These are phyloP conservation scores for Eleginops maclovinus DNA, from an alignment of 2,113 vertebrate genomes.

Conservation along the genomic window DNA sequence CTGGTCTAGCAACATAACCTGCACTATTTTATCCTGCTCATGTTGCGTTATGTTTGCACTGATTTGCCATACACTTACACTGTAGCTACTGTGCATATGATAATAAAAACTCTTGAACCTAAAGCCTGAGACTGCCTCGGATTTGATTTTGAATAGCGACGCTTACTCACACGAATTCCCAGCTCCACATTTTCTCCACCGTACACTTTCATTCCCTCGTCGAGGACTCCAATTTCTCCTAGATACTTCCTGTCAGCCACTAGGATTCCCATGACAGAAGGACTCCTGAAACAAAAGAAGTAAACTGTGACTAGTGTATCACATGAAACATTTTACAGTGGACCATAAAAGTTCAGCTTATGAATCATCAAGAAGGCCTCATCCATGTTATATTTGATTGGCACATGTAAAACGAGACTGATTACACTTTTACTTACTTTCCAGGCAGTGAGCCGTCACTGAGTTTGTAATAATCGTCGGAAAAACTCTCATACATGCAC, in stretches of 20 bases:
- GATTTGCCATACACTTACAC: no score
- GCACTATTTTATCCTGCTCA: no score
- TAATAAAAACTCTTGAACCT: no score
- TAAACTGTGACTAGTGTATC: neutral
- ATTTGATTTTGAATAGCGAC: neutral
- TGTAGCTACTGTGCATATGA: no score
- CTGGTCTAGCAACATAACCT: no score
- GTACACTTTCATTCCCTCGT: slow-evolving; percentile 94
- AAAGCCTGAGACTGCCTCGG: neutral
- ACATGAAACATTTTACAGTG: neutral
- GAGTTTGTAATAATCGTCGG: slow-evolving; percentile 71
- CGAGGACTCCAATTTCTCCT: slow-evolving; percentile 92
- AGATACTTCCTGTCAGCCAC: slow-evolving; percentile 91
- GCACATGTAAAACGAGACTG: neutral
- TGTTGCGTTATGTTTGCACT: no score
- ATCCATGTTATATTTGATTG: neutral
- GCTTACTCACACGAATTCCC: slow-evolving; percentile 89
- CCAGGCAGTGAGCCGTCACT: slow-evolving; percentile 74
- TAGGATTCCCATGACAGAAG: slow-evolving; percentile 93
- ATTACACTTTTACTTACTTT: slow-evolving; percentile 70
- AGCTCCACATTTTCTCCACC: slow-evolving; percentile 97
- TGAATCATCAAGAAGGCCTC: neutral
- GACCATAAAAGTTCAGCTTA: neutral
- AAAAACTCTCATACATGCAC: slow-evolving; percentile 80
- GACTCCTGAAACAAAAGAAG: slow-evolving; percentile 84